Percentiles rank a stretch among this genome's conserved stretches.
phyloP scores from a whole-genome alignment of 2,888 invertebrate genomes.

The Choristoneura rosaceana region DNA sequence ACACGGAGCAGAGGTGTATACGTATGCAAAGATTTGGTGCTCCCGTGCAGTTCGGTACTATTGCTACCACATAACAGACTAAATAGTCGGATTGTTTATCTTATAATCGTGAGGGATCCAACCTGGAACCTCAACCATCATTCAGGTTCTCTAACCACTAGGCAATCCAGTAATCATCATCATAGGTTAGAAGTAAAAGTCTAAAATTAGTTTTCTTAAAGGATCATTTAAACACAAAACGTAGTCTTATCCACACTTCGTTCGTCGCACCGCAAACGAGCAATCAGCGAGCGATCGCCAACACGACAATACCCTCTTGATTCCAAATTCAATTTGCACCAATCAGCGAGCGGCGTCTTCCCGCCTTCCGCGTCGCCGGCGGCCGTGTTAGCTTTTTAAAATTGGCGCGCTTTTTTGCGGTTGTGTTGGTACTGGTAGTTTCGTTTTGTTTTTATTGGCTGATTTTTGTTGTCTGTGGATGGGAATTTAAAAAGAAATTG shows the following conservation, averaged over 20 bases:
- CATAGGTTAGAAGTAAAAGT: too few species aligned
- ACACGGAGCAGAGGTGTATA: too few species aligned
- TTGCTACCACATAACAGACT: too few species aligned
- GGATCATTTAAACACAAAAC: not conserved
- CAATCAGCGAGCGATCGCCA: constrained; percentile 85
- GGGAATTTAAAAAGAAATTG: not conserved
- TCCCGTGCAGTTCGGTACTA: too few species aligned
- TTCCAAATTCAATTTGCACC: constrained; percentile 85
- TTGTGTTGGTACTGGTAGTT: constrained; percentile 46
- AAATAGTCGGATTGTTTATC: too few species aligned
- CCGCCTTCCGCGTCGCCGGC: constrained; percentile 75
- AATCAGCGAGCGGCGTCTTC: constrained; percentile 84
- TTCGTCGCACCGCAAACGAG: constrained; percentile 80
- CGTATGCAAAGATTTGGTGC: too few species aligned
- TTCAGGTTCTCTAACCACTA: too few species aligned
- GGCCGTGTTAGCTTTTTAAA: constrained; percentile 65
- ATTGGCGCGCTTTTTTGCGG: constrained; percentile 49
- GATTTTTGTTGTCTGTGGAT: not conserved
- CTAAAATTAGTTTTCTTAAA: too few species aligned
- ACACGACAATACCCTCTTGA: constrained; percentile 83
- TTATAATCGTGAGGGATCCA: too few species aligned
- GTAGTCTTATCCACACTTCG: constrained; percentile 56
- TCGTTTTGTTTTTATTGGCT: constrained; percentile 37
- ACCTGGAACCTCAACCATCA: too few species aligned
- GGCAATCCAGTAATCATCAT: too few species aligned